Percentiles rank a stretch among this genome's conserved stretches.
phyloP scores from a whole-genome alignment of 2,888 invertebrate species.

The Rhaphigaster nebulosa region DNA sequence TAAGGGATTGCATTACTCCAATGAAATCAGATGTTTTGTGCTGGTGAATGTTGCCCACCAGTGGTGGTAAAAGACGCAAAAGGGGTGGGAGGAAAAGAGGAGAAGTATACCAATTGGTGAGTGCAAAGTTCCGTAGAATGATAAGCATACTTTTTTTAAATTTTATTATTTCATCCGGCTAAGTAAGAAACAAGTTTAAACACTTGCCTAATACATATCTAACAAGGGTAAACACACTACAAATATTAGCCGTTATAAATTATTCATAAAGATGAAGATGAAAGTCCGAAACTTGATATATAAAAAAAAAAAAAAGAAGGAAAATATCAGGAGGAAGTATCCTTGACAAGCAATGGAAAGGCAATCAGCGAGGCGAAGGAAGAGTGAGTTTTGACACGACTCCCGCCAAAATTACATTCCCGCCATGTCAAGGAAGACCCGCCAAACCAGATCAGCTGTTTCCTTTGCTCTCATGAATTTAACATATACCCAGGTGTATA shows the following conservation, averaged over 20 bases:
- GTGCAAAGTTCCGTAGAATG: too few relatives aligned
- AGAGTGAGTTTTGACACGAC: not conserved
- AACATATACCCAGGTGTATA: constrained; percentile 25
- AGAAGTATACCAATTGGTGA: too few relatives aligned
- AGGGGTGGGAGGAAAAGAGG: too few relatives aligned
- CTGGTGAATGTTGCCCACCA: too few relatives aligned
- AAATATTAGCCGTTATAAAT: not conserved
- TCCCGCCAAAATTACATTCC: constrained; percentile 37
- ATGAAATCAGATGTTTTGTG: too few relatives aligned
- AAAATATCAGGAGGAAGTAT: not conserved
- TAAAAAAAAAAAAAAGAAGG: not conserved
- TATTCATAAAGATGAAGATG: constrained; percentile 18
- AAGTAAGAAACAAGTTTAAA: not conserved
- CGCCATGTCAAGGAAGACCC: constrained; percentile 13
- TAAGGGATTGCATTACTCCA: too few relatives aligned
- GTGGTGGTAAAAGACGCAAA: too few relatives aligned
- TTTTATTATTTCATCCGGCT: too few relatives aligned
- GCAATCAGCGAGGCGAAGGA: not conserved
- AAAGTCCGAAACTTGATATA: not conserved
- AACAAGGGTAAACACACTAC: not conserved
- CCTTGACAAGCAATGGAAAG: constrained; percentile 25
- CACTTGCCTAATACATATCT: not conserved
- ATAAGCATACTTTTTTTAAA: not conserved
- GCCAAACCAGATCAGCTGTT: constrained; percentile 39
- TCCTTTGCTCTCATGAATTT: constrained; percentile 24